These are phyloP conservation scores for Platorchestia sp. DNA, from an alignment of 1,140 invertebrate species.

Conservation along the genomic window DNA sequence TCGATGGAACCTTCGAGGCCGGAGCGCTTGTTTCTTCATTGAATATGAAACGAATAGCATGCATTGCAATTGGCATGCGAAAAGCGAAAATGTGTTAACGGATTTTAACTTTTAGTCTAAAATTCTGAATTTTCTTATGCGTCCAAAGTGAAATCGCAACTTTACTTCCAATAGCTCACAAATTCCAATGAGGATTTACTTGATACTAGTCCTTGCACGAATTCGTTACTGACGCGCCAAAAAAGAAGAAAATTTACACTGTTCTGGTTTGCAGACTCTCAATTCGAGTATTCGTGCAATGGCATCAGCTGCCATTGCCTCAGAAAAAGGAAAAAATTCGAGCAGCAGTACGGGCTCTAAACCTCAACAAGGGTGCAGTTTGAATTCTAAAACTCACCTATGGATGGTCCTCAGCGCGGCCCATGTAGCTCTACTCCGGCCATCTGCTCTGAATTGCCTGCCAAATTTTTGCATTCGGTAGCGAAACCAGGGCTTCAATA, in stretches of 20 bases:
- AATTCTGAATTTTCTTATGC: neutral
- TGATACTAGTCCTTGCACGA: neutral
- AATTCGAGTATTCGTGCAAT: slow-evolving; percentile 4
- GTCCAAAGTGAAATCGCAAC: neutral
- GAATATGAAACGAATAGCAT: slow-evolving; percentile 28
- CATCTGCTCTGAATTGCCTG: slow-evolving; percentile 51
- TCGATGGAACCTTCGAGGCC: slow-evolving; percentile 6
- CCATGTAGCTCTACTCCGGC: slow-evolving; percentile 23
- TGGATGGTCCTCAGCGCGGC: slow-evolving; percentile 39
- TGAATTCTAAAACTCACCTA: slow-evolving; percentile 50
- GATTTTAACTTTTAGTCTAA: neutral
- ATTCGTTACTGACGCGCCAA: neutral
- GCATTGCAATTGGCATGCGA: neutral
- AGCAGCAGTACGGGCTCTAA: slow-evolving; percentile 5
- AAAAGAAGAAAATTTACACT: neutral
- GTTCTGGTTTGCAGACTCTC: neutral
- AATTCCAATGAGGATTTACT: neutral
- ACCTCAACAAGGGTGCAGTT: slow-evolving; percentile 49
- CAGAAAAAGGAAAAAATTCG: slow-evolving; percentile 12
- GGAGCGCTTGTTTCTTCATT: slow-evolving; percentile 21
- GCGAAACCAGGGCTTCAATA: neutral
- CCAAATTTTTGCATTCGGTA: slow-evolving; percentile 29
- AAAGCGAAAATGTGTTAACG: neutral
- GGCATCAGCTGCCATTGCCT: neutral
- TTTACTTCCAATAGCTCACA: neutral